Percentiles rank a stretch among this genome's conserved stretches.
Conservation (phyloP, 1,140 invertebrate species). For the Drosophila repletoides region DNA sequence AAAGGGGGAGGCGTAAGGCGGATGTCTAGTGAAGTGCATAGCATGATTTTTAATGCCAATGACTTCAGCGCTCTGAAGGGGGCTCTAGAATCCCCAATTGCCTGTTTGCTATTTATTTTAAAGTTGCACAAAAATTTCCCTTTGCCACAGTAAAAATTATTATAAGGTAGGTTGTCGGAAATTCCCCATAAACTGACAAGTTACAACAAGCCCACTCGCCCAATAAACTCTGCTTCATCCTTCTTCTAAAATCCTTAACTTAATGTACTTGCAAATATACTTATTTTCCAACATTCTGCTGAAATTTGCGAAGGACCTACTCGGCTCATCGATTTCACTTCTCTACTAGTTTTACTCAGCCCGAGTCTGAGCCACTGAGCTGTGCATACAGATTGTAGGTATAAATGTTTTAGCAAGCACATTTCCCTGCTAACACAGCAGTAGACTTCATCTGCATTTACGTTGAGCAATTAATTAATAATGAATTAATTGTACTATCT, state of each 20-base stretch:
- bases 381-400: neutral
- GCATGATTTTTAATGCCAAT: neutral
- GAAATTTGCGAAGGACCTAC: no score
- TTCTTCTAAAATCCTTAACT: no score
- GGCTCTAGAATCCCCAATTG: neutral
- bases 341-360: no score
- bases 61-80: neutral
- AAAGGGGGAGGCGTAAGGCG: neutral
- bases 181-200: no score
- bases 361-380: no score
- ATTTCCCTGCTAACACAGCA: neutral
- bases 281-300: no score
- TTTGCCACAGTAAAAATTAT: no score
- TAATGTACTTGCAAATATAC: no score
- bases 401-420: neutral
- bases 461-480: conserved; percentile 6
- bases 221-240: no score
- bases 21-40: neutral
- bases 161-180: no score
- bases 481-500: conserved; percentile 15
- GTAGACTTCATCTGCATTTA: neutral
- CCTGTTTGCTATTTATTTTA: neutral
- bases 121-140: neutral
- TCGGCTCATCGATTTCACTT: no score
- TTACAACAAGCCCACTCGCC: no score